Conservation (phyloP, 2,113 vertebrate genomes). For the Halichoeres trimaculatus region DNA sequence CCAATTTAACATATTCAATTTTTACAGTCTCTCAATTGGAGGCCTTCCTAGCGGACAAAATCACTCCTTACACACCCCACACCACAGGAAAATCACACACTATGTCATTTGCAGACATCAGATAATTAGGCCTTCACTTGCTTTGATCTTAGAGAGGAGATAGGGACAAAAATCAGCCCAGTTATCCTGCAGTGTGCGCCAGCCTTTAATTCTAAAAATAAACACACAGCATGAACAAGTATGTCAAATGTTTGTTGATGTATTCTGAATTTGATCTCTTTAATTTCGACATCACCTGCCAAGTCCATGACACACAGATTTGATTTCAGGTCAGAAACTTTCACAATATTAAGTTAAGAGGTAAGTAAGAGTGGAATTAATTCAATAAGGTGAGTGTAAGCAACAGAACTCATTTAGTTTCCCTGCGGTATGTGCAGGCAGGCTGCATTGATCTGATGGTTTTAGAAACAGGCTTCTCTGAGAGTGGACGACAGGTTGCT, state of each 20-base stretch:
- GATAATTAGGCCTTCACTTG: too few species aligned
- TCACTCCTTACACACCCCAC: too few species aligned
- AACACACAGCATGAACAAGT: conserved; percentile 1
- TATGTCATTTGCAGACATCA: too few species aligned
- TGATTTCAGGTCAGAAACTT: background rate
- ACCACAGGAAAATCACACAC: too few species aligned
- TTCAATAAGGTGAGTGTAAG: background rate
- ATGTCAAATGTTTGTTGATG: background rate
- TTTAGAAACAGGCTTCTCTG: conserved; percentile 12
- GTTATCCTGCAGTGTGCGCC: too few species aligned
- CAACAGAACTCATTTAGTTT: background rate
- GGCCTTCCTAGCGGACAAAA: too few species aligned
- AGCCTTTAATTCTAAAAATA: conserved; percentile 25
- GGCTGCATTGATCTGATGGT: background rate
- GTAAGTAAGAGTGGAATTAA: background rate
- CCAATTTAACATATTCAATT: too few species aligned
- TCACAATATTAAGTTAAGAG: background rate
- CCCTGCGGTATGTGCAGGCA: background rate
- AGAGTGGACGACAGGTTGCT: conserved; percentile 11
- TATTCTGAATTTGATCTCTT: conserved; percentile 10
- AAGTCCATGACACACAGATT: background rate
- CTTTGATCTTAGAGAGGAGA: too few species aligned
- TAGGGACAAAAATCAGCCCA: too few species aligned
- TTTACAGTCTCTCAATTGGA: too few species aligned
- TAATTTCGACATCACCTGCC: background rate